phyloP scores from a whole-genome alignment of 2,113 vertebrate genomes.

The Pteropus alecto region DNA sequence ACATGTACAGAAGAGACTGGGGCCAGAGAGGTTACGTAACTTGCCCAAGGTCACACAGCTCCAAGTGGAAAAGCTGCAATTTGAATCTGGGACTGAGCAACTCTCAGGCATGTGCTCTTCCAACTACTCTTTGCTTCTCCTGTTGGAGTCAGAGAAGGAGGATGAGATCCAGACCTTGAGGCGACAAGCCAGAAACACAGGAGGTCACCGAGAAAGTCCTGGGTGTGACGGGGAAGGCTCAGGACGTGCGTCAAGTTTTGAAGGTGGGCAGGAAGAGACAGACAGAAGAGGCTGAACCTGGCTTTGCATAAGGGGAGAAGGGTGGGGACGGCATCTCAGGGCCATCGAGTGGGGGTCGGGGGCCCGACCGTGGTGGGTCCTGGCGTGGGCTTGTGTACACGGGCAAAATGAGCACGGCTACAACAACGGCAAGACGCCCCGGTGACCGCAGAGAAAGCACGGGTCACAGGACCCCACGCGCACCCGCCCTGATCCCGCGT shows the following conservation, averaged over 20 bases:
- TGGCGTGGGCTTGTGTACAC: rapidly evolving
- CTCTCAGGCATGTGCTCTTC: not conserved
- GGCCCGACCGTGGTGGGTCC: not conserved
- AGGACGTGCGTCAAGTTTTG: no score
- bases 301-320: not conserved
- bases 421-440: not conserved
- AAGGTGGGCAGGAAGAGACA: not conserved
- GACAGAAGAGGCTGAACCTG: not conserved
- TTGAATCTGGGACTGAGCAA: not conserved
- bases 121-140: not conserved
- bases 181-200: not conserved
- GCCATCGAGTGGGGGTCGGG: not conserved
- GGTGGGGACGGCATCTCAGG: not conserved
- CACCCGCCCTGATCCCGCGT: rapidly evolving
- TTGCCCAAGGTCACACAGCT: not conserved
- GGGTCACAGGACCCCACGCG: not conserved
- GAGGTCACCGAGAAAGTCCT: not conserved
- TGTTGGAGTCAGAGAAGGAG: not conserved
- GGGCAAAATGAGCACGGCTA: not conserved
- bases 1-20: not conserved
- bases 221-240: not conserved
- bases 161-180: not conserved
- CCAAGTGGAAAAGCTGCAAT: not conserved
- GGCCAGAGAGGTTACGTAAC: not conserved
- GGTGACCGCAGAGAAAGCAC: not conserved